Conservation (phyloP, 2,797 vertebrate species). For the Argya squamiceps region DNA sequence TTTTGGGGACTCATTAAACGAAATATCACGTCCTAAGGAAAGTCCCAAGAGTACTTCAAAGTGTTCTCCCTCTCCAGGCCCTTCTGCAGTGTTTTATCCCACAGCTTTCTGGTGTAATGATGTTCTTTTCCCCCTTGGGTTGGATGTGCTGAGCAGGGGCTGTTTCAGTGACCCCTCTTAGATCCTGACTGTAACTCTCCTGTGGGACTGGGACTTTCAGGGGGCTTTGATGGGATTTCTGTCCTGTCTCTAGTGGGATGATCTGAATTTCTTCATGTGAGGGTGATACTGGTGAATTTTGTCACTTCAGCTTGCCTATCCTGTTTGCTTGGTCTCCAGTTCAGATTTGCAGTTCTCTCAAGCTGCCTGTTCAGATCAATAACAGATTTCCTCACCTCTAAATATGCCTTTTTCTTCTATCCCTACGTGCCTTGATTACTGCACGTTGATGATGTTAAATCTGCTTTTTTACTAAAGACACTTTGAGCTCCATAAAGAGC, state of each 20-base stretch:
- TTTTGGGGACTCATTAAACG: neutral
- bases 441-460: fast-evolving
- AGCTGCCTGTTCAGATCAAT: neutral
- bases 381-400: neutral
- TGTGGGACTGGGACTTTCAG: neutral
- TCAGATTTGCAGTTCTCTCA: neutral
- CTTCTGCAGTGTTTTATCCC: neutral
- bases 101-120: neutral
- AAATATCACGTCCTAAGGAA: neutral
- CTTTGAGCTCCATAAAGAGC: neutral
- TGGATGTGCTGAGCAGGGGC: neutral
- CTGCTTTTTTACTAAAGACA: neutral
- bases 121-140: neutral
- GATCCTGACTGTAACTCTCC: neutral
- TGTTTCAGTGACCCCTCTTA: neutral
- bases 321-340: fast-evolving
- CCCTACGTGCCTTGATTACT: neutral
- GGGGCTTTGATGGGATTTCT: neutral
- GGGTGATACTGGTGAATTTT: neutral
- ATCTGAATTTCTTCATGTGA: neutral
- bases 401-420: neutral
- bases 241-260: neutral
- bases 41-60: neutral
- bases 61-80: neutral
- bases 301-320: neutral